phyloP scores from a whole-genome alignment of 2,113 vertebrate species.

The Ceyx margarethae region DNA sequence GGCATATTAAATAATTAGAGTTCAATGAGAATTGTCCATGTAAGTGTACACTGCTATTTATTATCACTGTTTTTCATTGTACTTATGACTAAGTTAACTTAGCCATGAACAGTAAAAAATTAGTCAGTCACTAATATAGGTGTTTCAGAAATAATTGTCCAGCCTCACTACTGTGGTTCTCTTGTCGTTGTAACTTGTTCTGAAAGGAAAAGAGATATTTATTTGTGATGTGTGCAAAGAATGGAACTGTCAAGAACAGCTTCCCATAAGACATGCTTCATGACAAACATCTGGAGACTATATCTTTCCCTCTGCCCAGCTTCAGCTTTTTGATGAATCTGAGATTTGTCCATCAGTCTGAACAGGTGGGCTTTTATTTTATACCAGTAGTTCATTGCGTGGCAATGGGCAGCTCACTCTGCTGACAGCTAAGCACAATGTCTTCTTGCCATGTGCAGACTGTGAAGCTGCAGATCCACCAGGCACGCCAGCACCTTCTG shows the following conservation, averaged over 20 bases:
- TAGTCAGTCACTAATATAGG: neutral
- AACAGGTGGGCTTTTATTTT: neutral
- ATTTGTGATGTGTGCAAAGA: neutral
- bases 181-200: neutral
- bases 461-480: constrained; percentile 32
- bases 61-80: neutral
- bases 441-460: constrained; percentile 8
- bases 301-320: neutral
- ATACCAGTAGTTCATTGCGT: neutral
- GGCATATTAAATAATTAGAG: neutral
- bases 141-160: neutral
- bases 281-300: neutral
- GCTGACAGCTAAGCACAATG: neutral
- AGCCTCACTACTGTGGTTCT: neutral
- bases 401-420: neutral
- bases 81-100: neutral
- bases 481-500: constrained; percentile 55
- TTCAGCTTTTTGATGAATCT: neutral
- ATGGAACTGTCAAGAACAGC: neutral
- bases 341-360: neutral
- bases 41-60: neutral
- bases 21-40: neutral
- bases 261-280: neutral
- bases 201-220: neutral
- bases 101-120: neutral